Evolutionary conservation across 2,888 invertebrate genomes (phyloP).

Genomic region (Callyntrura guangdongensis): DNA sequence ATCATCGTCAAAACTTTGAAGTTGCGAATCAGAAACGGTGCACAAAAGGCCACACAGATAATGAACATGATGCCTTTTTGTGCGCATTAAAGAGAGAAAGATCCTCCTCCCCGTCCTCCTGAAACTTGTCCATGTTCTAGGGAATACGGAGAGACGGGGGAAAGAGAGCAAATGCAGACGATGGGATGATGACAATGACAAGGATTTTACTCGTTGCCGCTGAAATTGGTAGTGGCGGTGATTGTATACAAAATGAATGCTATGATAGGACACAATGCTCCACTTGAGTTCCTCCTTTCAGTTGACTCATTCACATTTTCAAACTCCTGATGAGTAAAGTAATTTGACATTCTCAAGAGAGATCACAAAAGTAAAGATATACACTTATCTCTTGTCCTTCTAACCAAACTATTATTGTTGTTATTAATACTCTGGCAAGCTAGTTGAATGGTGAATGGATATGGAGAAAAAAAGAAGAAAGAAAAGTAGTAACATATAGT

Average conservation of each 20-base stretch:
- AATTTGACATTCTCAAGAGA: slow-evolving; percentile 77
- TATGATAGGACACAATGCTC: slow-evolving; percentile 69
- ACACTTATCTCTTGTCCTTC: slow-evolving; percentile 62
- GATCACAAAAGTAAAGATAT: slow-evolving; percentile 73
- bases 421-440: slow-evolving; percentile 64
- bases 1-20: slow-evolving; percentile 56
- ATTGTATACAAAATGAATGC: slow-evolving; percentile 71
- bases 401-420: slow-evolving; percentile 64
- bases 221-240: slow-evolving; percentile 70
- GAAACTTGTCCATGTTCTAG: not conserved
- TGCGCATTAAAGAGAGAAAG: slow-evolving; percentile 15
- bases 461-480: not conserved
- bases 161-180: not conserved
- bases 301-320: slow-evolving; percentile 74
- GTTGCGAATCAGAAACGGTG: slow-evolving; percentile 79
- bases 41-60: slow-evolving; percentile 75
- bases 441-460: slow-evolving; percentile 26
- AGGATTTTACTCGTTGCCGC: slow-evolving; percentile 26
- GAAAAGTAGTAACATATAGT: not conserved
- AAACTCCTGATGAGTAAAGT: slow-evolving; percentile 75
- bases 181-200: slow-evolving; percentile 38
- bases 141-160: not conserved
- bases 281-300: slow-evolving; percentile 72
- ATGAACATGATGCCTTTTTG: slow-evolving; percentile 75
- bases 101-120: slow-evolving; percentile 12